Evolutionary conservation across 1,140 invertebrate genomes (phyloP).

Genomic region (Euwallacea fornicatus): DNA sequence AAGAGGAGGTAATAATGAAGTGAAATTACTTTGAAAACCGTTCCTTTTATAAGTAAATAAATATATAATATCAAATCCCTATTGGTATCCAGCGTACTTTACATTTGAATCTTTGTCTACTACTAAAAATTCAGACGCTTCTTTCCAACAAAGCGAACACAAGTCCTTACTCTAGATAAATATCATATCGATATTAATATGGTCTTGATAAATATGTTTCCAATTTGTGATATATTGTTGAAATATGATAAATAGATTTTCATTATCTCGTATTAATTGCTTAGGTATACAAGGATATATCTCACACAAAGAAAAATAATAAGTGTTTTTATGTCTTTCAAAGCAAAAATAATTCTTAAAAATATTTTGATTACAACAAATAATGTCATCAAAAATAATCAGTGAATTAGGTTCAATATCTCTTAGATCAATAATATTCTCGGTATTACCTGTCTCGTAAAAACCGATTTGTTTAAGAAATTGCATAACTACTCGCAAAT

Average conservation of each 20-base stretch:
- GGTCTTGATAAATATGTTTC: conserved; percentile 52
- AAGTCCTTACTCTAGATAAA: conserved; percentile 48
- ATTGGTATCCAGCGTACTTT: conserved; percentile 47
- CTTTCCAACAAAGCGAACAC: conserved; percentile 47
- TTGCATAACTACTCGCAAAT: conserved; percentile 44
- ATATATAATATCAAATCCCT: conserved; percentile 46
- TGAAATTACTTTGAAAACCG: neutral
- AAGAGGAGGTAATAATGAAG: neutral
- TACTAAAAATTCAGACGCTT: conserved; percentile 45
- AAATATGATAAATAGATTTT: conserved; percentile 52
- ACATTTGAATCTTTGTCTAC: conserved; percentile 47
- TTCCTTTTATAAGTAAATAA: conserved; percentile 30
- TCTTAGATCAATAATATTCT: conserved; percentile 40
- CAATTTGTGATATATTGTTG: conserved; percentile 53
- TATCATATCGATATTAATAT: conserved; percentile 50
- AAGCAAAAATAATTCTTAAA: conserved; percentile 51
- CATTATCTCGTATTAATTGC: conserved; percentile 53
- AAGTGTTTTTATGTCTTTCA: conserved; percentile 49
- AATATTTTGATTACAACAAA: conserved; percentile 49
- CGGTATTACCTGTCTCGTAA: conserved; percentile 43
- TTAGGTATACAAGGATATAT: conserved; percentile 53
- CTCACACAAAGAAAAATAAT: conserved; percentile 52
- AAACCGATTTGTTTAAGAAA: conserved; percentile 44
- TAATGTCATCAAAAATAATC: conserved; percentile 52
- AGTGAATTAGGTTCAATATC: conserved; percentile 46